phyloP scores from a whole-genome alignment of 2,888 invertebrate genomes.

The Cylindroiulus punctatus region DNA sequence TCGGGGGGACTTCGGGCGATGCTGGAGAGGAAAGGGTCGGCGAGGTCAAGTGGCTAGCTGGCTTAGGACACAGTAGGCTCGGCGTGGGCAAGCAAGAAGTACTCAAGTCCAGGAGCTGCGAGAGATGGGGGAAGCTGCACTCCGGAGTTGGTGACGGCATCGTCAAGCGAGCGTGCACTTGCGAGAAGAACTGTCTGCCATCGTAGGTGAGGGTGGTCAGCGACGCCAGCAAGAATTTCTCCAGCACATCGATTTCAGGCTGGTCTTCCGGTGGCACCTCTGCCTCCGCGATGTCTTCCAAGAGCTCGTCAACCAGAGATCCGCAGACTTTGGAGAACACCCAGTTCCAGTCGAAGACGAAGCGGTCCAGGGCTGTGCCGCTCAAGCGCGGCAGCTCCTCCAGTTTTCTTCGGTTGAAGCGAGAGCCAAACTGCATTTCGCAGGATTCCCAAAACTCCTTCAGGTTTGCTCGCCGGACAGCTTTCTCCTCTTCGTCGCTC shows the following conservation, averaged over 20 bases:
- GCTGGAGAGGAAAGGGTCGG: conserved; percentile 36
- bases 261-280: neutral
- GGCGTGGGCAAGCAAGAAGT: conserved; percentile 64
- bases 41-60: conserved; percentile 56
- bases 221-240: conserved; percentile 77
- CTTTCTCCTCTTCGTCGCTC: neutral
- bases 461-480: neutral
- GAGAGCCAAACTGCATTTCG: conserved; percentile 69
- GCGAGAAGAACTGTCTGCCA: conserved; percentile 82
- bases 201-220: conserved; percentile 81
- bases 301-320: conserved; percentile 77
- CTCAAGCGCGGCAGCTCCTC: conserved; percentile 85
- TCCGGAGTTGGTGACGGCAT: neutral
- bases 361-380: conserved; percentile 72
- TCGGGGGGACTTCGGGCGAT: conserved; percentile 50
- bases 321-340: conserved; percentile 82
- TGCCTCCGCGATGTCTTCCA: conserved; percentile 74
- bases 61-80: conserved; percentile 56
- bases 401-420: conserved; percentile 77
- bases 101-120: conserved; percentile 58
- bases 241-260: conserved; percentile 71
- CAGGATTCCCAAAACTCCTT: conserved; percentile 35
- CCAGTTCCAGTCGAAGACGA: conserved; percentile 81
- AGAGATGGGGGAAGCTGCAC: conserved; percentile 57
- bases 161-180: conserved; percentile 65